Percentiles rank a stretch among this genome's conserved stretches.
Conservation (phyloP, 2,888 invertebrate species). For the Pedicia rivosa region DNA sequence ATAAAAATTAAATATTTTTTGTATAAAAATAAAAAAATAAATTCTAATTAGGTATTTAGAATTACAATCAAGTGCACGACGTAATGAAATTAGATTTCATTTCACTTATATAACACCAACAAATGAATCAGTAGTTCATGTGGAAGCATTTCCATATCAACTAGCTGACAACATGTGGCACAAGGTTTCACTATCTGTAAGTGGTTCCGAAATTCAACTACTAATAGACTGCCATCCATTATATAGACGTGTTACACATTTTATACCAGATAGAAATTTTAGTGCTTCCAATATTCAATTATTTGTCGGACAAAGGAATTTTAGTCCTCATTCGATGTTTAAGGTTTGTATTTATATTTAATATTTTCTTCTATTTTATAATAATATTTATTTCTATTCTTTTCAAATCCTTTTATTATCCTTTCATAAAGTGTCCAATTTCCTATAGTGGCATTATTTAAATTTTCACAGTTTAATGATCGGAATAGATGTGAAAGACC, state of each 20-base stretch:
- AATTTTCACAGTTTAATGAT: too few species aligned
- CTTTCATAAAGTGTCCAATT: too few species aligned
- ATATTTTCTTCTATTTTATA: too few species aligned
- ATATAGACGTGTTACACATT: constrained; percentile 63
- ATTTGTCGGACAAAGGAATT: constrained; percentile 78
- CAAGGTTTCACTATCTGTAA: constrained; percentile 67
- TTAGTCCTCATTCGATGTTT: constrained; percentile 61
- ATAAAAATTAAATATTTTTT: constrained; percentile 1
- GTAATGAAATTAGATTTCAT: constrained; percentile 72
- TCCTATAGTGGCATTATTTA: too few species aligned
- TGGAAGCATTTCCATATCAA: constrained; percentile 76
- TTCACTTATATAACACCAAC: constrained; percentile 42
- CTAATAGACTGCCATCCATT: constrained; percentile 75
- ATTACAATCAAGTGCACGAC: constrained; percentile 78
- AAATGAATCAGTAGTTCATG: constrained; percentile 46
- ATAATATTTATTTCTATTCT: too few species aligned
- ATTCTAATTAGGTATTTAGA: constrained; percentile 59
- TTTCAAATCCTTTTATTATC: too few species aligned
- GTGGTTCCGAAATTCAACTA: constrained; percentile 68
- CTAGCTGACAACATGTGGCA: constrained; percentile 83
- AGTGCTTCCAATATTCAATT: constrained; percentile 55
- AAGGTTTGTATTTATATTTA: too few species aligned
- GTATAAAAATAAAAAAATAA: constrained; percentile 11
- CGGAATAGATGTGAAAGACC: too few species aligned
- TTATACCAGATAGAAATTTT: constrained; percentile 58